phyloP scores from a whole-genome alignment of 2,113 vertebrate genomes.

The Collichthys lucidus region DNA sequence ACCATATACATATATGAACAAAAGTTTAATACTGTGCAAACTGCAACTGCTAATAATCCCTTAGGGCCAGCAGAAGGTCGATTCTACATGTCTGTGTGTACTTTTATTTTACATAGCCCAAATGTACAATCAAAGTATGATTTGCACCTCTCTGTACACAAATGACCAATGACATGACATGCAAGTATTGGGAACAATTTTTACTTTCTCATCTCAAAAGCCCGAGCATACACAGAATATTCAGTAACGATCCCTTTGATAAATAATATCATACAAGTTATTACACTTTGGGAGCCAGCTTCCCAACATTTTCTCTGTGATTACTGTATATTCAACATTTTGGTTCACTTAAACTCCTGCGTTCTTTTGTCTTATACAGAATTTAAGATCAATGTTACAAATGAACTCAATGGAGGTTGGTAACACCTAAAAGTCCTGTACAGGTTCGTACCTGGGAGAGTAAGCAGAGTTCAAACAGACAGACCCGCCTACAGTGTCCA shows the following conservation, averaged over 20 bases:
- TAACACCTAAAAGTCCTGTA: constrained; percentile 71
- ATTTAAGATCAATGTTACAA: constrained; percentile 82
- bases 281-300: constrained; percentile 98
- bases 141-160: constrained; percentile 53
- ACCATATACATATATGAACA: constrained; percentile 80
- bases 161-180: constrained; percentile 40
- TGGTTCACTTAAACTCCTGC: constrained; percentile 60
- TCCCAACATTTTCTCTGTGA: constrained; percentile 87
- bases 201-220: constrained; percentile 53
- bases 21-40: constrained; percentile 78
- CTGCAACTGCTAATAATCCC: constrained; percentile 71
- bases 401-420: constrained; percentile 79
- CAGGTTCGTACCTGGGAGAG: constrained; percentile 71
- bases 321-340: constrained; percentile 65
- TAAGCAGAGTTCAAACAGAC: constrained; percentile 41
- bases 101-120: constrained; percentile 52
- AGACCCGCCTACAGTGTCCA: constrained; percentile 62
- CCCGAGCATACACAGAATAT: constrained; percentile 48
- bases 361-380: constrained; percentile 78
- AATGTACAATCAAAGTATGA: constrained; percentile 60
- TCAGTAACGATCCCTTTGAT: constrained; percentile 85
- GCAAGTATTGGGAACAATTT: constrained; percentile 42
- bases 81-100: constrained; percentile 62
- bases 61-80: constrained; percentile 63
- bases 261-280: constrained; percentile 97